These are phyloP conservation scores for Drosophila teissieri DNA, from an alignment of 1,140 invertebrate species.

Conservation along the genomic window DNA sequence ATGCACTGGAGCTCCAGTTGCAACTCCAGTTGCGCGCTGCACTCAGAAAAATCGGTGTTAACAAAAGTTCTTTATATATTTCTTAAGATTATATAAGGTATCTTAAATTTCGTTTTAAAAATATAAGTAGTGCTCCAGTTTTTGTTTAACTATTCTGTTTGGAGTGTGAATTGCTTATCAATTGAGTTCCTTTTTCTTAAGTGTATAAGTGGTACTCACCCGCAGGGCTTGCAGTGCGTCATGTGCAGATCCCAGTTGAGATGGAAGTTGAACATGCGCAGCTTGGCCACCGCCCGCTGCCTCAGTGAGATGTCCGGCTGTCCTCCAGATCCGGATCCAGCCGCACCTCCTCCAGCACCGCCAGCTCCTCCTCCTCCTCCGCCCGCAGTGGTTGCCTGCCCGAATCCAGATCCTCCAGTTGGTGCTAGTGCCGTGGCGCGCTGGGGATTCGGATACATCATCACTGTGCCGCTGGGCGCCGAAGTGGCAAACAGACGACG, in stretches of 20 bases:
- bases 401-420: conserved; percentile 13
- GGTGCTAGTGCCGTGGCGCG: conserved; percentile 28
- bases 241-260: conserved; percentile 84
- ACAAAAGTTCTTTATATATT: neutral
- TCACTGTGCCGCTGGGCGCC: conserved; percentile 79
- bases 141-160: too few species aligned
- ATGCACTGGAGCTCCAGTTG: conserved; percentile 41
- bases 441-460: conserved; percentile 80
- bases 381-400: conserved; percentile 66
- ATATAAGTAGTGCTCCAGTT: too few species aligned
- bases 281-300: conserved; percentile 83
- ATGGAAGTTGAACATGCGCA: conserved; percentile 84
- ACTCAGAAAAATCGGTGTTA: neutral
- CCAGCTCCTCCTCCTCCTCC: neutral
- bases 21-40: conserved; percentile 37
- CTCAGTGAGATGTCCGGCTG: conserved; percentile 79
- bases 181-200: neutral
- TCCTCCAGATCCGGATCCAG: conserved; percentile 14
- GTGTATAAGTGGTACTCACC: conserved; percentile 64
- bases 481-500: conserved; percentile 75
- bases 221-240: conserved; percentile 84
- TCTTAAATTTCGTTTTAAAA: too few species aligned
- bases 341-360: neutral
- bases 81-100: neutral
- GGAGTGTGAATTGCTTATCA: too few species aligned